Evolutionary conservation across 2,113 vertebrate genomes (phyloP), one percentile per base, ranked within the genome.

Genomic region (Rhinolophus ferrumequinum): DNA sequence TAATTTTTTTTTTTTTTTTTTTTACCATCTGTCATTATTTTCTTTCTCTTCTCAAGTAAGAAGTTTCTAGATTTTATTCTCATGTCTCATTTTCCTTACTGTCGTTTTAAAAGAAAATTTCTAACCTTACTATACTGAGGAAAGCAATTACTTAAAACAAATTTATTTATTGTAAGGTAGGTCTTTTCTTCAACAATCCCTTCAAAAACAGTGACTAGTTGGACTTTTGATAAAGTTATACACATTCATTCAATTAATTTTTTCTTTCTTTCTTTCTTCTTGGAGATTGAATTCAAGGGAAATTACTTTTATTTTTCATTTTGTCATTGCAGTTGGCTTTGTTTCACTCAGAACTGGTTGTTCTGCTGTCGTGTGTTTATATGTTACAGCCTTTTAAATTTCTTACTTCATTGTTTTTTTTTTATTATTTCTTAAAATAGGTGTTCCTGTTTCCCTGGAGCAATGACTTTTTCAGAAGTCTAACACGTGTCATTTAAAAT

Each of bases 401-500:
- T n/a, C 18, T 90, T 26, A 52, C 67, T 73, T 62, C 30, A n/a
- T 22, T 33, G 70, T 70, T 76, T 47, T 35, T 4, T 77, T 81
- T 87, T 16, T 96, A 56, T 66, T 67, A 41, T 76, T 76, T 95
- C 24, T 93, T 76, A 88, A 83, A 83, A n/a, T 38, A 76, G 5
- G 28, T 81, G 7, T 62, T 72, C 18, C 10, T 58, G 3, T 19
- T 73, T 76, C 44, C 28, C 41, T 70, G 26, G 26, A 85, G 33
- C 21, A 89, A 11, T 58, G 47, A 62, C 13, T 76, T 52, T 35
- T 82, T 52, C 54, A 58, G 64, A 80, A 35, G 6, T 79, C 64
- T 94, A 76, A 35, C 12, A 52, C 2, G 14, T 50, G 8, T 60
- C 35, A 67, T 75, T 96, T 93, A 52, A 91, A 88, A 47, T 93